These are phyloP conservation scores for Euplexia lucipara DNA, from an alignment of 2,888 invertebrate species.

Conservation along the genomic window DNA sequence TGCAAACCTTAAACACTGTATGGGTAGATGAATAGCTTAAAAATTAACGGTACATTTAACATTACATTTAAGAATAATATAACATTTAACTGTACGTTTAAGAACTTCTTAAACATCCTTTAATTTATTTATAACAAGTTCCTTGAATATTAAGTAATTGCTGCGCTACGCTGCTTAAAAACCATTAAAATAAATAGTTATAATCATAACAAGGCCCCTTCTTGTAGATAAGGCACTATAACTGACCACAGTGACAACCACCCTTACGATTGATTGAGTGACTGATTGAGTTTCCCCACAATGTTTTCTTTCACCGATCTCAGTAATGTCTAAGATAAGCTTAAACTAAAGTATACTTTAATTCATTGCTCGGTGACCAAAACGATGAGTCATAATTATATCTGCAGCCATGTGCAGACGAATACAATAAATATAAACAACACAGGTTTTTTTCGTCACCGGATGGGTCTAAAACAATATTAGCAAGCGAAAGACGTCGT, in stretches of 20 bases:
- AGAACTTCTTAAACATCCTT: not conserved
- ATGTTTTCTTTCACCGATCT: too few relatives aligned
- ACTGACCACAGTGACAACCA: too few relatives aligned
- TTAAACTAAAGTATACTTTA: slow-evolving; percentile 8
- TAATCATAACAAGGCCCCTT: too few relatives aligned
- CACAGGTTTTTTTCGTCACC: not conserved
- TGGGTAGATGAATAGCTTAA: slow-evolving; percentile 1
- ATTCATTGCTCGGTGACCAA: slow-evolving; percentile 6
- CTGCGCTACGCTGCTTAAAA: too few relatives aligned
- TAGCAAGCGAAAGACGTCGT: not conserved
- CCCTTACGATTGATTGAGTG: too few relatives aligned
- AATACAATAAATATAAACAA: slow-evolving; percentile 20
- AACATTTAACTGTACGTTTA: not conserved
- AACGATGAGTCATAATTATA: slow-evolving; percentile 38
- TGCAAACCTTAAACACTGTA: not conserved
- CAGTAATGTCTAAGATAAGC: too few relatives aligned
- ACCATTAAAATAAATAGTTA: too few relatives aligned
- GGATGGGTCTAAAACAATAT: slow-evolving; percentile 4
- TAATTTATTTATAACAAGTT: too few relatives aligned
- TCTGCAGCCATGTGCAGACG: slow-evolving; percentile 16
- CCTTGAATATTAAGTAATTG: too few relatives aligned
- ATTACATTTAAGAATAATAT: too few relatives aligned
- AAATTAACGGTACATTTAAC: not conserved
- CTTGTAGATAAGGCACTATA: too few relatives aligned
- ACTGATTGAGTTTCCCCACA: too few relatives aligned